These are phyloP conservation scores for Stenichneumon culpator DNA, from an alignment of 2,888 invertebrate species.

Conservation along the genomic window DNA sequence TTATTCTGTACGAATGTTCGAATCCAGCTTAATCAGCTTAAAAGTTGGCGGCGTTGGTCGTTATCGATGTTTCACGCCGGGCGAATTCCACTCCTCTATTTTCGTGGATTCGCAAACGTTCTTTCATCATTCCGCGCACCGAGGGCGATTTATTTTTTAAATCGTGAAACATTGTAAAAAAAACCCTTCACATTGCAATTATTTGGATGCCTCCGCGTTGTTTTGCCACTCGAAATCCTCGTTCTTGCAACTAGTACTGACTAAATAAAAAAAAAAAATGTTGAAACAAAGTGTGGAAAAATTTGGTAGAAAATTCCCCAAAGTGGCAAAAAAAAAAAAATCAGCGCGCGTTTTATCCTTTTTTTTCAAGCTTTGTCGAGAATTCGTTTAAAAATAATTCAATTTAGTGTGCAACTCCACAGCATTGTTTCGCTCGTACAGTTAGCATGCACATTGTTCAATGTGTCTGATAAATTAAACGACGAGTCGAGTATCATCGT, in stretches of 20 bases:
- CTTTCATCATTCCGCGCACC: not conserved
- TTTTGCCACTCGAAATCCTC: not conserved
- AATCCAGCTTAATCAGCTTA: not conserved
- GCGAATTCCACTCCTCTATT: not conserved
- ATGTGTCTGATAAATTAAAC: conserved; percentile 57
- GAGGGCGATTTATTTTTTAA: not conserved
- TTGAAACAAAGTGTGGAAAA: not conserved
- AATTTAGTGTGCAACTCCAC: conserved; percentile 9
- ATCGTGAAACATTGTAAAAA: not conserved
- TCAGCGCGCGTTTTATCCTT: not conserved
- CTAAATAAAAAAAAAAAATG: no score
- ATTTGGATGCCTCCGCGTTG: not conserved
- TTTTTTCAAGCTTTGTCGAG: conserved; percentile 18
- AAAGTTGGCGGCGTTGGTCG: not conserved
- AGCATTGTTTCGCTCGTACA: not conserved
- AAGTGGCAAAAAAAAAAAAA: not conserved
- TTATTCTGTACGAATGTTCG: not conserved
- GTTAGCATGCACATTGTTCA: not conserved
- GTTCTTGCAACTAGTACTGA: no score
- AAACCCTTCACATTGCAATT: not conserved
- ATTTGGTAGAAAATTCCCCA: not conserved
- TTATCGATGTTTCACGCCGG: not conserved
- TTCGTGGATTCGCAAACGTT: not conserved
- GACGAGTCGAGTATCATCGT: conserved; percentile 52
- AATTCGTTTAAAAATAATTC: conserved; percentile 37